Evolutionary conservation across 2,888 invertebrate species (phyloP).

Genomic region (Pyrrhia umbra): DNA sequence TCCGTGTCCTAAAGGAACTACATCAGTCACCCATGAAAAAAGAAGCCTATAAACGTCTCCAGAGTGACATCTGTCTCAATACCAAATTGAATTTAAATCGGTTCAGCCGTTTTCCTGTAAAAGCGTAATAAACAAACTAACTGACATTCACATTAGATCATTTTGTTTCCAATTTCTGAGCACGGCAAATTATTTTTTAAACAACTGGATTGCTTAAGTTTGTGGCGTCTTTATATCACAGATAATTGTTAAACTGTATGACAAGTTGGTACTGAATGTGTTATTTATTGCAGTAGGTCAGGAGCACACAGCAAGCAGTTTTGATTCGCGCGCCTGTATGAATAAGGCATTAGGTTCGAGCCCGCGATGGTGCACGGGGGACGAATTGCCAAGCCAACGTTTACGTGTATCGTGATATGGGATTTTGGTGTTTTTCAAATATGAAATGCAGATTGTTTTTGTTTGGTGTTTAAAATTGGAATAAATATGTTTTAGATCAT

Average conservation of each 20-base stretch:
- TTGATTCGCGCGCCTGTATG: conserved; percentile 40
- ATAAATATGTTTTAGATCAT: neutral
- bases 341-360: conserved; percentile 54
- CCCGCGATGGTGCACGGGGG: conserved; percentile 52
- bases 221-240: neutral
- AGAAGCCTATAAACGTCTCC: too few relatives aligned
- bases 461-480: conserved; percentile 21
- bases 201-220: neutral
- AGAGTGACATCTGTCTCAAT: too few relatives aligned
- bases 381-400: conserved; percentile 49
- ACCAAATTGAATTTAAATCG: too few relatives aligned
- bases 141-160: too few relatives aligned
- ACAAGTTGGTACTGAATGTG: conserved; percentile 1
- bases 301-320: conserved; percentile 22
- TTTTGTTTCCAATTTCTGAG: too few relatives aligned
- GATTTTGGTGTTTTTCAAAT: conserved; percentile 12
- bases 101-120: too few relatives aligned
- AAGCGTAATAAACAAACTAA: too few relatives aligned
- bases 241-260: neutral
- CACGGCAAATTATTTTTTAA: too few relatives aligned
- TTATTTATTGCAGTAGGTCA: conserved; percentile 45
- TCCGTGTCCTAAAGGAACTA: too few relatives aligned
- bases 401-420: conserved; percentile 22
- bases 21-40: too few relatives aligned
- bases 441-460: neutral